A percentile compares a stretch with the other conserved stretches of the same genome.
Conservation (phyloP, 2,888 invertebrate species). For the Cerastis rubricosa region DNA sequence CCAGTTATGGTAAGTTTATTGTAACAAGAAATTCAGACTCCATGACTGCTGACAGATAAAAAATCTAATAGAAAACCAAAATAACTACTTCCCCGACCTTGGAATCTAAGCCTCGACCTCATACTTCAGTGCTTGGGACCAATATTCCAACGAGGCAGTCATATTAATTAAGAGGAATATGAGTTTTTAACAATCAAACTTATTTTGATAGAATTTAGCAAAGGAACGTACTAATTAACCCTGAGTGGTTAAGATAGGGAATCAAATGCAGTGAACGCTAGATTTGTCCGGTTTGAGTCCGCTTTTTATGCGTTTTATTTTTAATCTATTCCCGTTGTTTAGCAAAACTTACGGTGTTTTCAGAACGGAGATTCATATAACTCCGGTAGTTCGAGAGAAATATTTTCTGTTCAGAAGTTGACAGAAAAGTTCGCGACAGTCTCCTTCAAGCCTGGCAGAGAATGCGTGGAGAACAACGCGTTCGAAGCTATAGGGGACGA, state of each 20-base stretch:
- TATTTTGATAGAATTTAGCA: neutral
- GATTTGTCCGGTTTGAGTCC: neutral
- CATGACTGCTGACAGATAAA: neutral
- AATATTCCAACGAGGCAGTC: neutral
- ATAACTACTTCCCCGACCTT: neutral
- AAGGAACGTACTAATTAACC: neutral
- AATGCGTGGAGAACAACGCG: constrained; percentile 96
- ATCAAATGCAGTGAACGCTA: neutral
- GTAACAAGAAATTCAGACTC: neutral
- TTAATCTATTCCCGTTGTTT: neutral
- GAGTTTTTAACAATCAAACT: neutral
- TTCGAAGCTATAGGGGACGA: constrained; percentile 99
- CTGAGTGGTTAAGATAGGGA: neutral
- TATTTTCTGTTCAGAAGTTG: constrained; percentile 94
- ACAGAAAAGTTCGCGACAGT: constrained; percentile 94
- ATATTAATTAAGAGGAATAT: neutral
- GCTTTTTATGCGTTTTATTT: neutral
- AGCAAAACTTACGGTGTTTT: constrained; percentile 63
- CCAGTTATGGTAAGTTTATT: neutral
- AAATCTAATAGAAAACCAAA: neutral
- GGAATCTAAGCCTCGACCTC: neutral
- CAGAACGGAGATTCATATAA: constrained; percentile 91
- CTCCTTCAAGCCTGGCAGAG: constrained; percentile 93
- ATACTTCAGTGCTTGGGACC: neutral
- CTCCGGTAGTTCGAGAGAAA: constrained; percentile 90